phyloP scores from a whole-genome alignment of 2,113 vertebrate genomes.

The Otolemur garnettii region DNA sequence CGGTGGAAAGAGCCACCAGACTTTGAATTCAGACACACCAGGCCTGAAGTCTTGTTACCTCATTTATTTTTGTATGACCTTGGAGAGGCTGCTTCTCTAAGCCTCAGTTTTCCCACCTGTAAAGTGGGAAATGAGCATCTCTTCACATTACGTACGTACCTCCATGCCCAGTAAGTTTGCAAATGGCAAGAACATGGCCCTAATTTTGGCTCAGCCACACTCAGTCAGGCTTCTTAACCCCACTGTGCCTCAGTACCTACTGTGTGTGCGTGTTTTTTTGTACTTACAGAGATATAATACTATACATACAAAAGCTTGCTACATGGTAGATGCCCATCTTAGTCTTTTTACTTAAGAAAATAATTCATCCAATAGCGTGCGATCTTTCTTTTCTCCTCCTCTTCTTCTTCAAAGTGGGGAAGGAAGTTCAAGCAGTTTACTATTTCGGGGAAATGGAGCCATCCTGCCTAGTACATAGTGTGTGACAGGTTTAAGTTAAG shows the following conservation, averaged over 20 bases:
- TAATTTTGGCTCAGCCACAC: not conserved
- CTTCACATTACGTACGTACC: not conserved
- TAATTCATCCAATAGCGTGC: not conserved
- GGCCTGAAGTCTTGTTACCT: not conserved
- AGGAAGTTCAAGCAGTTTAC: not conserved
- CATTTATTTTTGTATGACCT: not conserved
- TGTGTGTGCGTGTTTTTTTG: not conserved
- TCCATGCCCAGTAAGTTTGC: not conserved
- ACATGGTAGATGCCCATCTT: not conserved
- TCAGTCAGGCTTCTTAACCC: not conserved
- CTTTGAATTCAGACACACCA: conserved; percentile 5
- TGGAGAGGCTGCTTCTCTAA: not conserved
- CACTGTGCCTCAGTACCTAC: not conserved
- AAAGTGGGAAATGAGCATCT: not conserved
- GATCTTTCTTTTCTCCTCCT: conserved; percentile 6
- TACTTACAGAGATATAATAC: not conserved
- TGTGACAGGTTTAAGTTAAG: not conserved
- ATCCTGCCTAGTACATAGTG: not conserved
- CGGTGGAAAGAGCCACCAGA: not conserved
- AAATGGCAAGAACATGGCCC: not conserved
- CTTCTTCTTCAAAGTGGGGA: not conserved
- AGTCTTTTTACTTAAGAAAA: not conserved
- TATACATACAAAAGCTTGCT: not conserved
- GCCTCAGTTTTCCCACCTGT: not conserved
- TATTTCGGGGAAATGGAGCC: not conserved